Evolutionary conservation across 2,888 invertebrate genomes (phyloP).

Genomic region (Tipula helvola): DNA sequence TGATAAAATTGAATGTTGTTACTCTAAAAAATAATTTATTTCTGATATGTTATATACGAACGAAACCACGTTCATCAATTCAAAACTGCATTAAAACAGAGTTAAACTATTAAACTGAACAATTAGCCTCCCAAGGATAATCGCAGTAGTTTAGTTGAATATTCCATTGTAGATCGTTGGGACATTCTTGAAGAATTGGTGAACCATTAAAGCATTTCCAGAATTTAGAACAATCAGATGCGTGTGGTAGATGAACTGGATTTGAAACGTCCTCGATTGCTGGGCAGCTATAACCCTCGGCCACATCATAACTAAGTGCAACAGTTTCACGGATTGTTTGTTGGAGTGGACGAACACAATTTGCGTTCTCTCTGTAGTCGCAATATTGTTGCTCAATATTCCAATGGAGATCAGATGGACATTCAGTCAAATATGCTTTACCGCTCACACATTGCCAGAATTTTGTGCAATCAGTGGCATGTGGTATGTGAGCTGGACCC

Average conservation of each 20-base stretch:
- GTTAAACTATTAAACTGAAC: background rate
- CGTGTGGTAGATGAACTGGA: slow-evolving; percentile 10
- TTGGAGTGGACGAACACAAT: background rate
- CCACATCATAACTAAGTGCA: background rate
- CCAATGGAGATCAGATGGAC: background rate
- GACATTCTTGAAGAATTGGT: slow-evolving; percentile 10
- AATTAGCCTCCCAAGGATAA: background rate
- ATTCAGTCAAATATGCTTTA: background rate
- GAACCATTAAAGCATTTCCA: slow-evolving; percentile 13
- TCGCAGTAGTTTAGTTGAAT: slow-evolving; percentile 8
- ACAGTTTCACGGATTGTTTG: background rate
- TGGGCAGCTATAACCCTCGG: background rate
- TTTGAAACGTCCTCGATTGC: background rate
- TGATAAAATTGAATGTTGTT: too few relatives aligned
- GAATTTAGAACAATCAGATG: slow-evolving; percentile 13
- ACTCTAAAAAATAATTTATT: too few relatives aligned
- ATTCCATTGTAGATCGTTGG: slow-evolving; percentile 12
- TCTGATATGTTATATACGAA: too few relatives aligned
- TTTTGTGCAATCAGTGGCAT: background rate
- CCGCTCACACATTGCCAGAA: background rate
- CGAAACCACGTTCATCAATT: too few relatives aligned
- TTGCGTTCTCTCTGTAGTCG: background rate
- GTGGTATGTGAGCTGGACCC: background rate
- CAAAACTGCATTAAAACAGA: too few relatives aligned
- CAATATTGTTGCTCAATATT: background rate